Evolutionary conservation across 2,797 vertebrate genomes (phyloP).

Genomic region (Enteromius thamalakanensis): DNA sequence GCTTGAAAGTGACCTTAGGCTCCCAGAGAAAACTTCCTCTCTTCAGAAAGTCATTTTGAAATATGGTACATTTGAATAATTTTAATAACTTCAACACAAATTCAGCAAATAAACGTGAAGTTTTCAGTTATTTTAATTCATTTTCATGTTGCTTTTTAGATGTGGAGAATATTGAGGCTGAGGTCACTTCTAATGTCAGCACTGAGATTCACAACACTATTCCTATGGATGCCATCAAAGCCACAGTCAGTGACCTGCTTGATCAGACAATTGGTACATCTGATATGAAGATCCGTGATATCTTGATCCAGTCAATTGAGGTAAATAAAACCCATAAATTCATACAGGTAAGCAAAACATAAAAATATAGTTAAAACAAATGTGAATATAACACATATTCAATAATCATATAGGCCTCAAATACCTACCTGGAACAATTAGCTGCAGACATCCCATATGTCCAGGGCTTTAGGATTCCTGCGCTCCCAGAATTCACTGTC

Average conservation of each 20-base stretch:
- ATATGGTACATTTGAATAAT: constrained; percentile 79
- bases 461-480: constrained; percentile 79
- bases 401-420: constrained; percentile 74
- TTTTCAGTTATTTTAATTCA: not conserved
- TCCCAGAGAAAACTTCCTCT: constrained; percentile 71
- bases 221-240: constrained; percentile 68
- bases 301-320: constrained; percentile 81
- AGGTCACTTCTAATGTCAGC: constrained; percentile 81
- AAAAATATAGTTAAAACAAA: not conserved
- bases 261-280: constrained; percentile 82
- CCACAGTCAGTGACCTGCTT: constrained; percentile 73
- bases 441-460: constrained; percentile 79
- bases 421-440: constrained; percentile 82
- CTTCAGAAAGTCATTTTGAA: constrained; percentile 79
- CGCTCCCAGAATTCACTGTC: constrained; percentile 79
- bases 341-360: not conserved
- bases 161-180: constrained; percentile 79
- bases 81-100: not conserved
- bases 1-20: constrained; percentile 79
- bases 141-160: constrained; percentile 73
- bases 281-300: constrained; percentile 84
- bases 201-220: constrained; percentile 74
- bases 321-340: constrained; percentile 72
- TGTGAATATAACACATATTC: constrained; percentile 10
- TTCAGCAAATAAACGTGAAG: not conserved